Percentiles rank a stretch among this genome's conserved stretches.
Evolutionary conservation across 2,113 vertebrate species (phyloP).

Genomic region (Campylomormyrus tamandua): DNA sequence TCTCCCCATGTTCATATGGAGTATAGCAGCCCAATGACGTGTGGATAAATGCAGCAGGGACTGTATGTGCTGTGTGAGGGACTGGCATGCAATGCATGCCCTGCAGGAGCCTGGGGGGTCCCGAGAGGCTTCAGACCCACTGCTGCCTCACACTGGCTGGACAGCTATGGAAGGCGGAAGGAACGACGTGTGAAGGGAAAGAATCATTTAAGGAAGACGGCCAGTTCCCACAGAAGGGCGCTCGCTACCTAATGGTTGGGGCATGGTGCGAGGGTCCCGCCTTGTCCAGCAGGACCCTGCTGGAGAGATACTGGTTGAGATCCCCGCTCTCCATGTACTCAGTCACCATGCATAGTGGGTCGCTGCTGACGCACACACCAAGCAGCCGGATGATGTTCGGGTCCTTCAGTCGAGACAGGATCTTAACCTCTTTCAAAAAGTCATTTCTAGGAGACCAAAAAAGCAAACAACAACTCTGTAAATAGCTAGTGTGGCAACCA

Average conservation of each 20-base stretch:
- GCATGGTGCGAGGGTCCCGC: slow-evolving; percentile 53
- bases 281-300: slow-evolving; percentile 73
- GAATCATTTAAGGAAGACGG: not conserved
- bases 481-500: not conserved
- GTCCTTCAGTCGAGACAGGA: slow-evolving; percentile 82
- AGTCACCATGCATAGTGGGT: slow-evolving; percentile 85
- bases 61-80: not conserved
- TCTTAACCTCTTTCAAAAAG: slow-evolving; percentile 88
- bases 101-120: not conserved
- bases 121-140: not conserved
- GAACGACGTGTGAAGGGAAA: not conserved
- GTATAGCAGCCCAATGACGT: not conserved
- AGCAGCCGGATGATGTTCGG: slow-evolving; percentile 87
- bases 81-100: not conserved
- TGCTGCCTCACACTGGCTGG: not conserved
- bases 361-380: slow-evolving; percentile 80
- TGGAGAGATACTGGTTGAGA: slow-evolving; percentile 83
- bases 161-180: not conserved
- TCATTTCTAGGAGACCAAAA: slow-evolving; percentile 62
- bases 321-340: slow-evolving; percentile 94
- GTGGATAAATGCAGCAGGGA: not conserved
- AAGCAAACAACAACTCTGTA: not conserved
- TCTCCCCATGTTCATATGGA: not conserved
- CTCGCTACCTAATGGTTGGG: slow-evolving; percentile 70
- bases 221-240: not conserved